These are phyloP conservation scores for Gryon sp. DNA, from an alignment of 1,140 invertebrate species.

Conservation along the genomic window DNA sequence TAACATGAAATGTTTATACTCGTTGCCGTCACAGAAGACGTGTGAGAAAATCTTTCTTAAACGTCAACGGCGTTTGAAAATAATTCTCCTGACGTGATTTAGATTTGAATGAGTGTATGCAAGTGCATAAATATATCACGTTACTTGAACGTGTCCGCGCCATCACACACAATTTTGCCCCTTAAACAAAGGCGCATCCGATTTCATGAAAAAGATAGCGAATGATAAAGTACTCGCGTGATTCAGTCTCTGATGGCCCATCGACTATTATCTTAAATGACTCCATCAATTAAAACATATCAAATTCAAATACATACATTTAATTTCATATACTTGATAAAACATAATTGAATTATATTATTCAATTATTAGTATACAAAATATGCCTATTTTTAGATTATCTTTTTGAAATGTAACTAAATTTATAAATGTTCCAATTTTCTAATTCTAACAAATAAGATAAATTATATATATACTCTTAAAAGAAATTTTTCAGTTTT, in stretches of 20 bases:
- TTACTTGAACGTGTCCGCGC: slow-evolving; percentile 39
- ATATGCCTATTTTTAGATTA: no score
- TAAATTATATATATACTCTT: no score
- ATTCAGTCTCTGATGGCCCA: slow-evolving; percentile 19
- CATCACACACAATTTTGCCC: slow-evolving; percentile 28
- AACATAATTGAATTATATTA: no score
- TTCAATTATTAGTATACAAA: no score
- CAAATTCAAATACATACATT: no score
- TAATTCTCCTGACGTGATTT: slow-evolving; percentile 38
- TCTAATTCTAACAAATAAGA: no score
- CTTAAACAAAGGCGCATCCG: slow-evolving; percentile 40
- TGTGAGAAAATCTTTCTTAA: slow-evolving; percentile 44
- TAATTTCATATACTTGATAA: no score
- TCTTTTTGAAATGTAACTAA: no score
- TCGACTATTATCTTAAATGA: slow-evolving; percentile 1
- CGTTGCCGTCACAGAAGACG: slow-evolving; percentile 36
- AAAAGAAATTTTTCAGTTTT: no score
- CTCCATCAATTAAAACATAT: no score
- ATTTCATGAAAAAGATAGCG: slow-evolving; percentile 49
- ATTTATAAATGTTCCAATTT: no score
- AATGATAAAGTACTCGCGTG: slow-evolving; percentile 27
- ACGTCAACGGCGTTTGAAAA: slow-evolving; percentile 30
- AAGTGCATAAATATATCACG: slow-evolving; percentile 50
- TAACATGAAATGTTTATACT: slow-evolving; percentile 12
- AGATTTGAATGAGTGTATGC: slow-evolving; percentile 36